These are phyloP conservation scores for Protosalanx chinensis DNA, from an alignment of 2,797 vertebrate species.

Conservation along the genomic window DNA sequence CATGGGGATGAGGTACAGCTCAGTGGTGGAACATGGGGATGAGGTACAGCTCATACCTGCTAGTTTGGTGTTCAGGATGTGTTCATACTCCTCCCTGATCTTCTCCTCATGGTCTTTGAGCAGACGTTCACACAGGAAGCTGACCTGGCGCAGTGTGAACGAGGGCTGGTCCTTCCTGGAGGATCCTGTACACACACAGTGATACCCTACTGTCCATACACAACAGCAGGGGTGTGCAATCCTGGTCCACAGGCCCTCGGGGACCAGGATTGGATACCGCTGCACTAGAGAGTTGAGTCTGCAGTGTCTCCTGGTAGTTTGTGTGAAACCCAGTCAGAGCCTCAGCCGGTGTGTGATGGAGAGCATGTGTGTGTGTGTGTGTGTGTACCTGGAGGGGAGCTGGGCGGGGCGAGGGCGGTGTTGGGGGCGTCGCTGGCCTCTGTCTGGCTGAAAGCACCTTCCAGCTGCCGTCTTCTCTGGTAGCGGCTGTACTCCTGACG, in stretches of 20 bases:
- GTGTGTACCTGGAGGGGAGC: conserved; percentile 82
- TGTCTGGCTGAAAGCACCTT: conserved; percentile 84
- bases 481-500: conserved; percentile 90
- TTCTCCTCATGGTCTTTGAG: conserved; percentile 92
- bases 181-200: conserved; percentile 62
- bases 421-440: conserved; percentile 80
- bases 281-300: background rate
- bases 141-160: conserved; percentile 88
- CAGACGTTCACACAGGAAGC: conserved; percentile 88
- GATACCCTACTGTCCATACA: background rate
- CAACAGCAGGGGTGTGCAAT: too few relatives aligned
- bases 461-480: conserved; percentile 88
- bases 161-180: conserved; percentile 89
- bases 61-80: conserved; percentile 90
- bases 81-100: conserved; percentile 90
- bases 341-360: background rate
- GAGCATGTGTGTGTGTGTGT: too few relatives aligned
- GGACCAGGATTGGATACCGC: too few relatives aligned
- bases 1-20: too few relatives aligned
- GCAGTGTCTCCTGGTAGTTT: conserved; percentile 7
- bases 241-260: too few relatives aligned
- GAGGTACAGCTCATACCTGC: conserved; percentile 71
- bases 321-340: background rate
- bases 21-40: too few relatives aligned
- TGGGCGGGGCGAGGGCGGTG: conserved; percentile 77